A percentile compares a stretch with the other conserved stretches of the same genome.
phyloP scores from a whole-genome alignment of 2,888 invertebrate genomes.

The Zaprionus obscuricornis region DNA sequence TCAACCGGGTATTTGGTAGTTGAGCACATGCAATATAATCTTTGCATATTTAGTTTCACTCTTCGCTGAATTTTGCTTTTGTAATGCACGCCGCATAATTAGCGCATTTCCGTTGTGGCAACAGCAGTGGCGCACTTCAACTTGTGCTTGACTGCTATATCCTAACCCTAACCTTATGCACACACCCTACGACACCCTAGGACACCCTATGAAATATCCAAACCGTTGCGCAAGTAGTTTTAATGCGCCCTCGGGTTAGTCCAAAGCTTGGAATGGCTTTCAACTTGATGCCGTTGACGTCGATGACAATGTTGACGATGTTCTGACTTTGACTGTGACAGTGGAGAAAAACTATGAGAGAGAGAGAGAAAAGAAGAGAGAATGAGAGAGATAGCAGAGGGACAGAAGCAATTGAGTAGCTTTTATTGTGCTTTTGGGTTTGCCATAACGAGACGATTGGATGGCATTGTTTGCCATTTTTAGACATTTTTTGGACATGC shows the following conservation, averaged over 20 bases:
- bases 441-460: constrained; percentile 35
- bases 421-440: constrained; percentile 48
- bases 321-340: neutral
- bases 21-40: neutral
- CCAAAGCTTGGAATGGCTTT: constrained; percentile 27
- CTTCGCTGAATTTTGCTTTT: constrained; percentile 8
- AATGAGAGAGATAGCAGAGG: no score
- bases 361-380: no score
- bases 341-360: no score
- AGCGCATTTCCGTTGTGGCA: constrained; percentile 51
- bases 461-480: constrained; percentile 37
- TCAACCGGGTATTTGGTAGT: no score
- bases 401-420: constrained; percentile 47
- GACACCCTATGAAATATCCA: no score
- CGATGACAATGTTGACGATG: constrained; percentile 17
- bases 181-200: no score
- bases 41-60: neutral
- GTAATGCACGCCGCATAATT: constrained; percentile 55
- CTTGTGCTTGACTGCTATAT: constrained; percentile 1
- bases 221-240: no score
- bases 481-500: constrained; percentile 8
- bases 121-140: neutral
- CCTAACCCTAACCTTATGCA: neutral
- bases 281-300: constrained; percentile 38
- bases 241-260: no score